Evolutionary conservation across 2,888 invertebrate species (phyloP).

Genomic region (Venusia cambrica): DNA sequence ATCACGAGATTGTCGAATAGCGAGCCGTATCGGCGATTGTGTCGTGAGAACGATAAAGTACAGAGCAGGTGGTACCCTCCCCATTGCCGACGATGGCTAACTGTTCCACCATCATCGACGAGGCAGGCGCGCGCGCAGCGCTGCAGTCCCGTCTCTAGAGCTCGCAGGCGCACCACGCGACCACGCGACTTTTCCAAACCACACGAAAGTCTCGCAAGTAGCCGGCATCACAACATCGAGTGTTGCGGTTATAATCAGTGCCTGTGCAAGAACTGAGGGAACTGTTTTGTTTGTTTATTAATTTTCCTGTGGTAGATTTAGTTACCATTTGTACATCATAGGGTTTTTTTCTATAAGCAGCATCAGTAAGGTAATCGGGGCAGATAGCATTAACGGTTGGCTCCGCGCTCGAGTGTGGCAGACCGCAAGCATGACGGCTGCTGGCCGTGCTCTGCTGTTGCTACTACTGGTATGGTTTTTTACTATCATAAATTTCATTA

Average conservation of each 20-base stretch:
- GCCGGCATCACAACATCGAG: conserved; percentile 26
- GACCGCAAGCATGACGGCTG: conserved; percentile 79
- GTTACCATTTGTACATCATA: conserved; percentile 26
- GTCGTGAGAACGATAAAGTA: conserved; percentile 76
- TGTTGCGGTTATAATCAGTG: conserved; percentile 28
- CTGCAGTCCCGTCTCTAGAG: conserved; percentile 66
- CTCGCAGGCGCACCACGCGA: conserved; percentile 63
- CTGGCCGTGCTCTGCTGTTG: conserved; percentile 66
- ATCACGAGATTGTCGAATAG: conserved; percentile 71
- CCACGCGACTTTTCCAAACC: conserved; percentile 27
- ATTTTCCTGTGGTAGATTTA: conserved; percentile 23
- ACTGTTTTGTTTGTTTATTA: conserved; percentile 34
- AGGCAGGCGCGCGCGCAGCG: conserved; percentile 53
- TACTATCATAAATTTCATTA: conserved; percentile 9
- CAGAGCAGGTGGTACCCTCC: conserved; percentile 73
- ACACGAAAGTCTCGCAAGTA: conserved; percentile 37
- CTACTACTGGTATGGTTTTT: conserved; percentile 65
- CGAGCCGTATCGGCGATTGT: conserved; percentile 56
- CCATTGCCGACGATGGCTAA: conserved; percentile 58
- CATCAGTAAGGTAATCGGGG: conserved; percentile 76
- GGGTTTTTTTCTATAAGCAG: conserved; percentile 55
- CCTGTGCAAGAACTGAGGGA: conserved; percentile 37
- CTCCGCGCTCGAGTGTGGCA: conserved; percentile 78
- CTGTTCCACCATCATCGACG: conserved; percentile 68
- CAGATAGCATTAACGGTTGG: conserved; percentile 79